A percentile compares a stretch with the other conserved stretches of the same genome.
Evolutionary conservation across 2,113 vertebrate species (phyloP).

Genomic region (Chlorodrepanis virens): DNA sequence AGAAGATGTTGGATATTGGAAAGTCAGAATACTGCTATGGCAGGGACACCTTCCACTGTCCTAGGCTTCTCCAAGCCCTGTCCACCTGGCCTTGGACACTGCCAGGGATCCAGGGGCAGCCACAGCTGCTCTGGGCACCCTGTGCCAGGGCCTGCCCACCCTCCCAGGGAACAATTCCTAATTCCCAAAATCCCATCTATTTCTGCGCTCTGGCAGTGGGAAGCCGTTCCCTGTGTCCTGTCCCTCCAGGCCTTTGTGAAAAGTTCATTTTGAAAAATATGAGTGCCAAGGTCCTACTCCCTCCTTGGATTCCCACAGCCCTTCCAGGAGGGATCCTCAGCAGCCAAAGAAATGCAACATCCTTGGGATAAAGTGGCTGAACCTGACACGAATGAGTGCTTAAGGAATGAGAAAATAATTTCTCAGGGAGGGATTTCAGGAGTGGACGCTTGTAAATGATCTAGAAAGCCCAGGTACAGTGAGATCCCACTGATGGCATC

Average conservation of each 20-base stretch:
- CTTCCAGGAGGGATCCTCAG: background rate
- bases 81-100: background rate
- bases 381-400: background rate
- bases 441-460: background rate
- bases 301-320: background rate
- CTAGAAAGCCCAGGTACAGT: background rate
- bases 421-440: background rate
- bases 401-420: background rate
- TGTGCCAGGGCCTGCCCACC: background rate
- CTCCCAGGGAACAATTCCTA: background rate
- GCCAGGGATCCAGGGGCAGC: background rate
- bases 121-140: background rate
- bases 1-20: background rate
- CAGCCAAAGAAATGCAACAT: background rate
- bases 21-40: background rate
- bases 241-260: background rate
- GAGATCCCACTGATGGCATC: background rate
- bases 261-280: background rate
- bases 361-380: background rate
- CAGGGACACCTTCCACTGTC: accelerated
- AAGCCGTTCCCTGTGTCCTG: background rate
- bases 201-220: background rate
- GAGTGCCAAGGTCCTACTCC: background rate
- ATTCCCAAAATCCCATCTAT: background rate
- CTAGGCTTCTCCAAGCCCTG: background rate